These are phyloP conservation scores for Sebastes baramenuke DNA, from an alignment of 2,797 vertebrate species.

Conservation along the genomic window DNA sequence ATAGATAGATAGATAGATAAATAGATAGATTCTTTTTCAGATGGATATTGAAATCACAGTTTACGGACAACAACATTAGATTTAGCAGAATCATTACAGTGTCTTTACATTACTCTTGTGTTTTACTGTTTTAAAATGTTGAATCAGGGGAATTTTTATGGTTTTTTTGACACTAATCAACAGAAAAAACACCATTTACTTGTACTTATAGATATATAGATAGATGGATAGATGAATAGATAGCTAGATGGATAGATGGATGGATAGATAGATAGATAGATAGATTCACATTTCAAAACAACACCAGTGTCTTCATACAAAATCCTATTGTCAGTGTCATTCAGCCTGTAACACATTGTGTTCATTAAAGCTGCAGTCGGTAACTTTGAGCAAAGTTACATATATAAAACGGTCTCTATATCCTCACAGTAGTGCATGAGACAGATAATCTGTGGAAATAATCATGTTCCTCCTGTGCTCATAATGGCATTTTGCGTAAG, in stretches of 20 bases:
- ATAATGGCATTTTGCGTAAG: too few relatives aligned
- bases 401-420: too few relatives aligned
- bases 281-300: constrained; percentile 21
- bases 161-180: not conserved
- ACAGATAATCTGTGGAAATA: too few relatives aligned
- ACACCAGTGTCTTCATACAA: constrained; percentile 2
- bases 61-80: not conserved
- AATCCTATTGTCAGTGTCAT: not conserved
- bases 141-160: not conserved
- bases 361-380: not conserved
- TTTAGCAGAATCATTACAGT: not conserved
- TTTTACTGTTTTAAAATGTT: not conserved
- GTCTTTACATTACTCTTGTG: not conserved
- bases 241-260: constrained; percentile 40
- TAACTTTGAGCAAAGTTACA: too few relatives aligned
- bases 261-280: constrained; percentile 41
- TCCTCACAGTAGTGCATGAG: too few relatives aligned
- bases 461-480: too few relatives aligned
- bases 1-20: not conserved
- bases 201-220: not conserved
- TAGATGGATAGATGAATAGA: constrained; percentile 45
- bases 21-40: not conserved
- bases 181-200: not conserved
- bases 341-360: not conserved
- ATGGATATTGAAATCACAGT: not conserved